Evolutionary conservation across 2,888 invertebrate genomes (phyloP).

Genomic region (Tachina grossa): DNA sequence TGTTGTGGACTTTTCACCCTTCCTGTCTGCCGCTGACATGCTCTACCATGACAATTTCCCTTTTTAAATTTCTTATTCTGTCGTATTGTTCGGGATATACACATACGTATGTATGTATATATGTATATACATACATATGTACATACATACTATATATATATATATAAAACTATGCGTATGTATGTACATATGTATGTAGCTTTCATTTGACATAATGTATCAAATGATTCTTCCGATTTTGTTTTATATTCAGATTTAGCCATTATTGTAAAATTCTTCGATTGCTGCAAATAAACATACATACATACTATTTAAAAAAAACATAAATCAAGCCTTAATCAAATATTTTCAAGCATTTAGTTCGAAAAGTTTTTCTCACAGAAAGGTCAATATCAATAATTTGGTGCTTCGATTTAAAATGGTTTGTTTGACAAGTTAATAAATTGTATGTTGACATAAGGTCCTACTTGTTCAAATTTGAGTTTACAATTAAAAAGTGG

Average conservation of each 20-base stretch:
- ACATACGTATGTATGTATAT: background rate
- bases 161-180: background rate
- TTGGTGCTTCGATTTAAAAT: slow-evolving; percentile 60
- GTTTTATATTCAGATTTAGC: background rate
- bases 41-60: background rate
- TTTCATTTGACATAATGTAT: slow-evolving; percentile 69
- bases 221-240: slow-evolving; percentile 55
- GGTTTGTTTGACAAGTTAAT: slow-evolving; percentile 68
- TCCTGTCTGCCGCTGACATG: slow-evolving; percentile 8
- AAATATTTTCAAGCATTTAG: slow-evolving; percentile 29
- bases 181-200: slow-evolving; percentile 58
- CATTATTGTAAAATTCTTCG: background rate
- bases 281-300: slow-evolving; percentile 11
- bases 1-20: slow-evolving; percentile 61
- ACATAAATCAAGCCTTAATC: slow-evolving; percentile 24
- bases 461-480: background rate
- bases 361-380: background rate
- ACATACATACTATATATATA: background rate
- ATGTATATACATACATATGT: background rate
- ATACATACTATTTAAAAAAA: slow-evolving; percentile 37
- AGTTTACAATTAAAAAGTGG: background rate
- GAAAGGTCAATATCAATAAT: slow-evolving; percentile 52
- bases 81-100: slow-evolving; percentile 68
- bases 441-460: slow-evolving; percentile 65
- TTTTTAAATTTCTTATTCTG: slow-evolving; percentile 65